Base-by-base conservation (phyloP, 2,113 vertebrate species). In the Notothenia coriiceps region DNA sequence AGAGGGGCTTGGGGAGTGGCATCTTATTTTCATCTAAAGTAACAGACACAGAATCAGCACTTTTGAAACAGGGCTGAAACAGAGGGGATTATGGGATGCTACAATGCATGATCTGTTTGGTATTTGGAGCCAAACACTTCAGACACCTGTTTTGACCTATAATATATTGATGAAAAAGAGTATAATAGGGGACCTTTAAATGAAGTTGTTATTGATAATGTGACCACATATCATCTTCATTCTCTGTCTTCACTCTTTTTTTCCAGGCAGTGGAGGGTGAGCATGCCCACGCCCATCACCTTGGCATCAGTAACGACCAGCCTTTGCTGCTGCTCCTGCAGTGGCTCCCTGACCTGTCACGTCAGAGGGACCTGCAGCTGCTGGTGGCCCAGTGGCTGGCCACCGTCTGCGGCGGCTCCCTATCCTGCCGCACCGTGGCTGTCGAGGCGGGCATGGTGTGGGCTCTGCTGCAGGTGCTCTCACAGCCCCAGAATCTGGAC, bases 401-500 rank as follows among this genome's bases (percentile, higher is more conserved):
- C 7, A 86, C 94, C 0, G 95, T 98, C 52, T 99, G 98, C 12
- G 94, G 97, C 13, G 94, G 96, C 63, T 95, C 97, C 3, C 90
- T 97, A 29, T 92, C 96, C 70, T 97, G 96, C 86, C 97, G 97
- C 50, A 96, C 96, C 2, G 96, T 97, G 1, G 97, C 97, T 0
- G 97, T 98, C 73, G 96, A 97, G 89, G 97, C 97, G 0, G 98
- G 97, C 51, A 96, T 99, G 95, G 96, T 99, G 63, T 92, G 95
- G 12, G 92, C 85, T 13, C 89, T 98, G 54, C 86, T 99, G 89
- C 93, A 81, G 2, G 94, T 97, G 0, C 91, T 99, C n/a, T 85
- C 88, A 1, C 6, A 92, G 0, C 94, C 96, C 0, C 87, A 73
- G 0, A 83, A 72, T 0, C 93, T 97, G 35, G 96, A 97, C 17